Evolutionary conservation across 2,888 invertebrate species (phyloP), one percentile per base, ranked within the genome.

Genomic region (Danaus chrysippus): DNA sequence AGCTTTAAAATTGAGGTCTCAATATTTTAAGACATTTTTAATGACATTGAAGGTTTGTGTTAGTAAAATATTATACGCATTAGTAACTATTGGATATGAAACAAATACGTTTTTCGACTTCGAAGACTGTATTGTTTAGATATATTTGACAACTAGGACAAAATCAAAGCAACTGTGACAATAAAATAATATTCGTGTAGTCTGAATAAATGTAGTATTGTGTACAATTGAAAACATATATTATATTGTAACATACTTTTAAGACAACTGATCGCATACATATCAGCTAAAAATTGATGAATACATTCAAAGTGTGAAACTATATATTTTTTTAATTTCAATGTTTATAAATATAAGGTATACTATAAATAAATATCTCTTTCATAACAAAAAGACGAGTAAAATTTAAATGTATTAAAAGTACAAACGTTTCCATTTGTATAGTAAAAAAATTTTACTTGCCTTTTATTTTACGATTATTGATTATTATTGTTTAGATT

Each of bases 1-100:
- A 77, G 76, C 76, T 77, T 77, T 76, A 76, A 65, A 73, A 70
- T 74, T 71, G 70, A 74, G 76, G 75, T 77, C 76, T 78, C 76
- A 73, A 54, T 62, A 64, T 49, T 53, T 61, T 64, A 62, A 64
- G 67, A 55, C 56, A 56, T 62, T 55, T 57, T 56, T 23, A 41
- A 49, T 54, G 19, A 43, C 55, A 68, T 68, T 72, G 71, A 73
- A 67, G 63, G 42, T 60, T 67, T 61, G 61, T 60, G 53, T 57
- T 58, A 56, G 44, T 43, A 59, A 57, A 56, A 46, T 42, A 61
- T 58, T 59, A n/a, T 62, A 64, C 64, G 65, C 65, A 61, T 69
- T 56, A 52, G 61, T 71, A 68, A 69, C 70, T 68, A 74, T 71
- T 72, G 71, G 70, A 65, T 65, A 65, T 70, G 67, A 68, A 68